phyloP scores from a whole-genome alignment of 2,888 invertebrate genomes.

The Julus scanicus region DNA sequence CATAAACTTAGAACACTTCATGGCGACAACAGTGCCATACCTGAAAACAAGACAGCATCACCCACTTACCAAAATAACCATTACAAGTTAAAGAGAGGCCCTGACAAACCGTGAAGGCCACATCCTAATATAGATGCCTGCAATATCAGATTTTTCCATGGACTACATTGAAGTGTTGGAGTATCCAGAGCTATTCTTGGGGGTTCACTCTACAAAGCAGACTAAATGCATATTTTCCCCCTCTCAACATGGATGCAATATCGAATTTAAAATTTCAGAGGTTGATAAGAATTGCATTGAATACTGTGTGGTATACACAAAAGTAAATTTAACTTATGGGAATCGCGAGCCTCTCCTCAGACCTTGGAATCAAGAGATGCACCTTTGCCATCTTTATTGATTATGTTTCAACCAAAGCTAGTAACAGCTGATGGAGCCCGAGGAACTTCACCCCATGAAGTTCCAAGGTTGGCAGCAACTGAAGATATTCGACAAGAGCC shows the following conservation, averaged over 20 bases:
- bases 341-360: not conserved
- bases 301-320: not conserved
- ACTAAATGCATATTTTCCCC: too few relatives aligned
- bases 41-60: not conserved
- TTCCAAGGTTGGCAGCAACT: not conserved
- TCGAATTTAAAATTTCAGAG: not conserved
- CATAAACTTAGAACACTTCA: not conserved
- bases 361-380: not conserved
- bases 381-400: not conserved
- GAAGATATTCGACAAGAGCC: not conserved
- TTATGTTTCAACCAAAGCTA: not conserved
- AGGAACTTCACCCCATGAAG: not conserved
- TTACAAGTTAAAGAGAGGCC: not conserved
- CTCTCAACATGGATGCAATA: too few relatives aligned
- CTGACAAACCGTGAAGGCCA: not conserved
- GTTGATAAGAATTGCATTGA: not conserved
- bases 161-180: not conserved
- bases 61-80: not conserved
- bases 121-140: not conserved
- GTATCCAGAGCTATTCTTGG: not conserved
- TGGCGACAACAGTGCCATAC: not conserved
- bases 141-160: not conserved
- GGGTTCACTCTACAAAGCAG: not conserved
- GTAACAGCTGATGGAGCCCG: not conserved
- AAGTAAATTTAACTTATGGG: not conserved